A percentile compares a stretch with the other conserved stretches of the same genome.
Evolutionary conservation across 2,113 vertebrate species (phyloP).

Genomic region (Beaufortia kweichowensis): DNA sequence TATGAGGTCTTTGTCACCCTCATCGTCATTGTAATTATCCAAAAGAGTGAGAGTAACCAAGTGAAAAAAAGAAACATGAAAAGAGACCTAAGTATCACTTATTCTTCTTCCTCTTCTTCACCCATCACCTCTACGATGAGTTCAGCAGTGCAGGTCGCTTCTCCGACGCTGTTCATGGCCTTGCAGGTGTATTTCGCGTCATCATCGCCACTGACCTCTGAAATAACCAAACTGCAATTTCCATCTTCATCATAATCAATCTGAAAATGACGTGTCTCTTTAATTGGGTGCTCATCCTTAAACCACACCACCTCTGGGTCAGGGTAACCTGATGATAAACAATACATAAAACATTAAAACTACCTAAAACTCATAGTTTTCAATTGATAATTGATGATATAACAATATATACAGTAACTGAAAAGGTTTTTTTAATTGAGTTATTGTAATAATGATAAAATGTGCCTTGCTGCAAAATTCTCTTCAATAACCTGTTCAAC

Average conservation of each 20-base stretch:
- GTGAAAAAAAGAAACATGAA: slow-evolving; percentile 31
- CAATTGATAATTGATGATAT: too few relatives aligned
- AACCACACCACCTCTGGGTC: slow-evolving; percentile 98
- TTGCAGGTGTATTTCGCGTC: slow-evolving; percentile 98
- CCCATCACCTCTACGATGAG: slow-evolving; percentile 97
- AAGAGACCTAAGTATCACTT: slow-evolving; percentile 29
- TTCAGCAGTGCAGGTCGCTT: slow-evolving; percentile 93
- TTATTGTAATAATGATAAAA: too few relatives aligned
- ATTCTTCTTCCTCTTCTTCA: slow-evolving; percentile 75
- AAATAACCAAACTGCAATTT: slow-evolving; percentile 95
- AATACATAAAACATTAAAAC: neutral
- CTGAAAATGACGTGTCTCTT: slow-evolving; percentile 97
- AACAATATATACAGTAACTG: too few relatives aligned
- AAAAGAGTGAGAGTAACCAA: slow-evolving; percentile 42
- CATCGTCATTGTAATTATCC: slow-evolving; percentile 29
- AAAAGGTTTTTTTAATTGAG: too few relatives aligned
- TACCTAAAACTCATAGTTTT: too few relatives aligned
- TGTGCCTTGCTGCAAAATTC: too few relatives aligned
- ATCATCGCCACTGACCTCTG: slow-evolving; percentile 93
- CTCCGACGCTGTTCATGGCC: slow-evolving; percentile 92
- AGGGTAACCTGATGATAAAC: slow-evolving; percentile 80
- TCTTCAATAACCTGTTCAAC: too few relatives aligned
- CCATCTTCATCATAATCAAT: slow-evolving; percentile 98
- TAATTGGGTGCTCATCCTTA: slow-evolving; percentile 95
- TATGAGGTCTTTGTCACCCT: slow-evolving; percentile 28